Evolutionary conservation across 2,888 invertebrate genomes (phyloP).

Genomic region (Syrphus vitripennis): DNA sequence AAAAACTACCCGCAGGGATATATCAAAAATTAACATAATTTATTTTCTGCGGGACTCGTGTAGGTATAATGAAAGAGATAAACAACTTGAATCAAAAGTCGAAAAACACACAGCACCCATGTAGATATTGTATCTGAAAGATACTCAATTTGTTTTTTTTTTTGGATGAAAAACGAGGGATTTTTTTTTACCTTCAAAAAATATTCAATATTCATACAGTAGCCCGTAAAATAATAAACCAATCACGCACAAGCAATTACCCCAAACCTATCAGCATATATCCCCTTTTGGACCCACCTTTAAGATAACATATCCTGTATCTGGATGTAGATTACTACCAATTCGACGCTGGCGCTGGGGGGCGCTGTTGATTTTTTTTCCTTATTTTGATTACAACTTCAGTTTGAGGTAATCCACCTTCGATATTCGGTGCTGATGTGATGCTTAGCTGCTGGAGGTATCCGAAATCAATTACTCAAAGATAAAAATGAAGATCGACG

Average conservation of each 20-base stretch:
- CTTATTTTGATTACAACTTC: slow-evolving; percentile 48
- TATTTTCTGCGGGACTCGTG: neutral
- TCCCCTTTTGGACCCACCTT: slow-evolving; percentile 37
- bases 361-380: neutral
- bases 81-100: neutral
- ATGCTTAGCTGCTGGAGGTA: slow-evolving; percentile 48
- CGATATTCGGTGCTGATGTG: slow-evolving; percentile 50
- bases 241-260: slow-evolving; percentile 8
- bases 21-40: slow-evolving; percentile 34
- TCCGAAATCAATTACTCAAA: slow-evolving; percentile 68
- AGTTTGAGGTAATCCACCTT: slow-evolving; percentile 62
- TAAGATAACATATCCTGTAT: slow-evolving; percentile 52
- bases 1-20: slow-evolving; percentile 5
- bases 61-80: neutral
- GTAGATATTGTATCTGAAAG: neutral
- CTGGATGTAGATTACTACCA: slow-evolving; percentile 1
- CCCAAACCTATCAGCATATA: neutral
- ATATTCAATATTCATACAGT: slow-evolving; percentile 53
- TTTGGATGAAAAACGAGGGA: neutral
- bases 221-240: slow-evolving; percentile 52
- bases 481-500: slow-evolving; percentile 58
- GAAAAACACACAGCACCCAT: neutral
- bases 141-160: neutral
- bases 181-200: slow-evolving; percentile 15
- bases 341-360: slow-evolving; percentile 18